Percentiles rank a stretch among this genome's conserved stretches.
phyloP scores from a whole-genome alignment of 2,888 invertebrate genomes.

The Agonum fuliginosum region DNA sequence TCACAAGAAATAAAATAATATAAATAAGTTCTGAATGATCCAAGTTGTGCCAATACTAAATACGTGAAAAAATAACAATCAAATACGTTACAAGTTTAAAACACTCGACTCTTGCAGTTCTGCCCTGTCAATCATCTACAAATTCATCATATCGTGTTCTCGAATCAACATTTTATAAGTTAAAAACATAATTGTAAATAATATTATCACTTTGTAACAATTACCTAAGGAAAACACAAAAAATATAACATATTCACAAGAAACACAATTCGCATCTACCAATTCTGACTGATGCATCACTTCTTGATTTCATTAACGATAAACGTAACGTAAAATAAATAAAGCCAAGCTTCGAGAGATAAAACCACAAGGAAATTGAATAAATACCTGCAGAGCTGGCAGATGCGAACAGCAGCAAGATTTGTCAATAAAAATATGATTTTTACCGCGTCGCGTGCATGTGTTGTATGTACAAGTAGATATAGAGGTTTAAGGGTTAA shows the following conservation, averaged over 20 bases:
- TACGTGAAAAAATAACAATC: constrained; percentile 50
- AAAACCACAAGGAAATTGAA: constrained; percentile 36
- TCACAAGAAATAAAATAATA: constrained; percentile 38
- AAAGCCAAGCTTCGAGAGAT: constrained; percentile 25
- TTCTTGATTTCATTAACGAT: constrained; percentile 4
- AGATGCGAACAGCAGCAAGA: constrained; percentile 41
- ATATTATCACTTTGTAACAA: constrained; percentile 72
- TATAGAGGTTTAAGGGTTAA: neutral
- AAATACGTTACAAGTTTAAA: constrained; percentile 55
- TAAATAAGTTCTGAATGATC: constrained; percentile 36
- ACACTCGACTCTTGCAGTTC: constrained; percentile 48
- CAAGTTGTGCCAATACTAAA: constrained; percentile 54
- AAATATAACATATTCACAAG: constrained; percentile 70
- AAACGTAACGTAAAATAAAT: constrained; percentile 32
- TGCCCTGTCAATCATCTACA: constrained; percentile 53
- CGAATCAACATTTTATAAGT: constrained; percentile 65
- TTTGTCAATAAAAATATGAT: constrained; percentile 52
- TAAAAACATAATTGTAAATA: constrained; percentile 69
- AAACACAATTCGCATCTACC: constrained; percentile 47
- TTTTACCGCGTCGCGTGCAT: constrained; percentile 23
- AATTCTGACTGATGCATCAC: constrained; percentile 13
- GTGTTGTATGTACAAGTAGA: constrained; percentile 23
- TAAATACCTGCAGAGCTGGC: constrained; percentile 28
- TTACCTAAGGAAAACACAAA: constrained; percentile 62
- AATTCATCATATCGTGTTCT: constrained; percentile 46